phyloP scores from a whole-genome alignment of 2,888 invertebrate species.

The Ochropacha duplaris region DNA sequence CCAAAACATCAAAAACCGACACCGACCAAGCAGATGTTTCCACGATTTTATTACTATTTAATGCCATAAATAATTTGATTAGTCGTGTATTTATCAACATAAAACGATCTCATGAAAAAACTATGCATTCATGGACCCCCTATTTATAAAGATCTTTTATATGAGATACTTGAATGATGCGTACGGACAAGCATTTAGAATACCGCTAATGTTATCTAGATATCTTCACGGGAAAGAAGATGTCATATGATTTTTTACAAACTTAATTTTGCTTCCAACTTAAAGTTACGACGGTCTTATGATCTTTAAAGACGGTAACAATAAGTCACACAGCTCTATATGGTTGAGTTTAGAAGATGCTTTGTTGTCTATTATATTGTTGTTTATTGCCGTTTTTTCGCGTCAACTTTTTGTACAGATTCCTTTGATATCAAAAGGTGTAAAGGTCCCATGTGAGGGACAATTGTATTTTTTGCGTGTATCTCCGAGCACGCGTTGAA shows the following conservation, averaged over 20 bases:
- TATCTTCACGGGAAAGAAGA: conserved; percentile 65
- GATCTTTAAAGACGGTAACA: conserved; percentile 9
- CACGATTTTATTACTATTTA: conserved; percentile 70
- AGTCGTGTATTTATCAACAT: conserved; percentile 81
- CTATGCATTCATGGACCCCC: conserved; percentile 60
- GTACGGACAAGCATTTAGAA: conserved; percentile 73
- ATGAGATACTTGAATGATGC: conserved; percentile 49
- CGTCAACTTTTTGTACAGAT: conserved; percentile 43
- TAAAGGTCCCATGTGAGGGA: conserved; percentile 44
- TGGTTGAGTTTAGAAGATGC: too few relatives aligned
- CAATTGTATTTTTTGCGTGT: conserved; percentile 58
- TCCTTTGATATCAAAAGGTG: conserved; percentile 60
- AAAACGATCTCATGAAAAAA: conserved; percentile 76
- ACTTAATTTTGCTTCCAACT: conserved; percentile 19
- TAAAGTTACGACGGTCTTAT: conserved; percentile 10
- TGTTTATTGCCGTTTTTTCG: conserved; percentile 61
- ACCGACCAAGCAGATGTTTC: conserved; percentile 60
- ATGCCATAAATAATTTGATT: conserved; percentile 83
- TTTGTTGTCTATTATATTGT: conserved; percentile 34
- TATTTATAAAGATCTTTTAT: conserved; percentile 38
- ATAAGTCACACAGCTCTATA: background rate
- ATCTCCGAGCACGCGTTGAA: conserved; percentile 70
- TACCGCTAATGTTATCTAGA: conserved; percentile 81
- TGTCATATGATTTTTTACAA: conserved; percentile 51
- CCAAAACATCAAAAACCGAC: conserved; percentile 5